Base-by-base conservation (phyloP, 1,140 invertebrate species). In the Ephestia elutella region DNA sequence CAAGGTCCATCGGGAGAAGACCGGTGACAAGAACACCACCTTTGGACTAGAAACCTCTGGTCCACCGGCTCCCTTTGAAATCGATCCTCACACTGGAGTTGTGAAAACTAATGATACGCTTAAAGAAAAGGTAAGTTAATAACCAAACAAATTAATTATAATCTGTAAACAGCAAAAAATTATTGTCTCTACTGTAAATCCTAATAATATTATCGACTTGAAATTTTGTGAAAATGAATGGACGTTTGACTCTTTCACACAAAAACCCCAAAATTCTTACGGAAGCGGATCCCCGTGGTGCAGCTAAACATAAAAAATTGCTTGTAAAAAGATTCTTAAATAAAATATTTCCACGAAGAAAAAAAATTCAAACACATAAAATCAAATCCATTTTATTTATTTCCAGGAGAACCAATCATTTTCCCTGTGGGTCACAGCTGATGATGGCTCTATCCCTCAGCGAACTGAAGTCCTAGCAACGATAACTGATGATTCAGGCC, bases 91-190 rank as follows among this genome's bases (percentile, higher is more conserved):
- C 1, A 77, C 83, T 18, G 85, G 85, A n/a, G 75, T 79, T 0
- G 85, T 86, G 5, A 78, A 71, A 50, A 81, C 86, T 18, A 88
- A 88, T 60, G 83, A 88, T 60, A 86, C 85, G 0, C 68, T 88
- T 15, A 62, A 35, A 38, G 82, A 88, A 67, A 88, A 88, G 82
- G 85, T 86, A 68, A 62, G 8, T 11, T 59, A 19, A 49, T 11
- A 38, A 8, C 25, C 8, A n/a, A n/a, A n/a, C n/a, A n/a, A 28
- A 28, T 28, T 28, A 28, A 5, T 28, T 28, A 28, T 28, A n/a
- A n/a, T n/a, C n/a, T n/a, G n/a, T n/a, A n/a, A n/a, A n/a, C n/a
- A n/a, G n/a, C n/a, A n/a, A n/a, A n/a, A n/a, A n/a, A n/a, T n/a
- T n/a, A n/a, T n/a, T n/a, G n/a, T n/a, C n/a, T n/a, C n/a, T n/a